These are phyloP conservation scores for Aspidapion aeneum DNA, from an alignment of 2,888 invertebrate species.

Conservation along the genomic window DNA sequence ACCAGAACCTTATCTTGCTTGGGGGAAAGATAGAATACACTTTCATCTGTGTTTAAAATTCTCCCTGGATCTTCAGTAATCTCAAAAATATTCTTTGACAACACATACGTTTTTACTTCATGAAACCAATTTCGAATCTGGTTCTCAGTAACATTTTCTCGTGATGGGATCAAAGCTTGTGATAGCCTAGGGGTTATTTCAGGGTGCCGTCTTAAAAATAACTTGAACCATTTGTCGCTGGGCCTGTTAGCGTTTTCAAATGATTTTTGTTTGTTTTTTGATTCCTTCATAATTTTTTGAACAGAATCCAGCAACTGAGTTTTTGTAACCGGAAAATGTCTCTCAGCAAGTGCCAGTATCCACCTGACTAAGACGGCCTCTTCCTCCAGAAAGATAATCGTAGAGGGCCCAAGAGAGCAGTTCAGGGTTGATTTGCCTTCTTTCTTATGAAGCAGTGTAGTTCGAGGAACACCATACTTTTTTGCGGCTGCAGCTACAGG, in stretches of 20 bases:
- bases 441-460: constrained; percentile 13
- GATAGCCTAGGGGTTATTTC: constrained; percentile 8
- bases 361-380: constrained; percentile 11
- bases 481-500: constrained; percentile 8
- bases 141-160: constrained; percentile 34
- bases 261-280: constrained; percentile 6
- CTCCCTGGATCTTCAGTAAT: constrained; percentile 32
- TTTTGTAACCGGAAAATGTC: constrained; percentile 15
- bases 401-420: constrained; percentile 8
- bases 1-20: constrained; percentile 38
- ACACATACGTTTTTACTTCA: constrained; percentile 32
- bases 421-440: constrained; percentile 9
- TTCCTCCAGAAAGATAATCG: constrained; percentile 10
- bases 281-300: constrained; percentile 8
- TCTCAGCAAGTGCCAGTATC: constrained; percentile 7
- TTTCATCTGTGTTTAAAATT: constrained; percentile 43
- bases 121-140: constrained; percentile 36
- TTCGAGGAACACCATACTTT: constrained; percentile 13
- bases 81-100: constrained; percentile 21
- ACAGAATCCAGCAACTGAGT: constrained; percentile 15
- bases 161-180: constrained; percentile 13
- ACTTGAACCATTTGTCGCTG: constrained; percentile 12
- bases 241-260: constrained; percentile 5
- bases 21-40: constrained; percentile 40
- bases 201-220: constrained; percentile 11